These are phyloP conservation scores for Anguilla japonica DNA, from an alignment of 2,113 vertebrate species.

Conservation along the genomic window DNA sequence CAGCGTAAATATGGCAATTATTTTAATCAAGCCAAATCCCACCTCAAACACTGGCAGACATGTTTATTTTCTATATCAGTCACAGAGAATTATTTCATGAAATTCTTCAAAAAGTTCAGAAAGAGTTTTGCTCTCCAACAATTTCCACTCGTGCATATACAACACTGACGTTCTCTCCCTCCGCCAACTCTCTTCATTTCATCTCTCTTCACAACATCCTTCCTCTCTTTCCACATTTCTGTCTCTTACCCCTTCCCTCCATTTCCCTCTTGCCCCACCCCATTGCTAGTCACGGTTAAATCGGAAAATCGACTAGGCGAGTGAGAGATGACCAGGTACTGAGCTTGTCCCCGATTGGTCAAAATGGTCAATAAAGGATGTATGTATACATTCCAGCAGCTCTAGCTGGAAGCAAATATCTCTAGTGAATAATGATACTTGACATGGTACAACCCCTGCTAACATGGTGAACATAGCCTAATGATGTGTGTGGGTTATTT, in stretches of 20 bases:
- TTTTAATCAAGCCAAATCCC: constrained; percentile 29
- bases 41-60: not conserved
- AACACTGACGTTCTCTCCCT: not conserved
- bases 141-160: not conserved
- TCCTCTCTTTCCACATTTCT: not conserved
- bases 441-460: too few species aligned
- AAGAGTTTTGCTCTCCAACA: not conserved
- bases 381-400: too few species aligned
- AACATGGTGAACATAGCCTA: too few species aligned
- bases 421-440: too few species aligned
- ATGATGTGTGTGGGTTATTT: too few species aligned
- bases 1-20: not conserved
- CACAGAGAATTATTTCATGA: not conserved
- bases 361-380: not conserved
- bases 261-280: not conserved
- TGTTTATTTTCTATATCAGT: not conserved
- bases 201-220: not conserved
- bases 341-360: not conserved
- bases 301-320: not conserved
- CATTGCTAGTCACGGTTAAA: not conserved
- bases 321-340: not conserved
- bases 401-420: too few species aligned
- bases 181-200: not conserved
- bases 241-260: constrained; percentile 24
- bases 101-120: constrained; percentile 2